Evolutionary conservation across 1,140 invertebrate genomes (phyloP), one percentile per base, ranked within the genome.

Genomic region (Cryptotermes secundus): DNA sequence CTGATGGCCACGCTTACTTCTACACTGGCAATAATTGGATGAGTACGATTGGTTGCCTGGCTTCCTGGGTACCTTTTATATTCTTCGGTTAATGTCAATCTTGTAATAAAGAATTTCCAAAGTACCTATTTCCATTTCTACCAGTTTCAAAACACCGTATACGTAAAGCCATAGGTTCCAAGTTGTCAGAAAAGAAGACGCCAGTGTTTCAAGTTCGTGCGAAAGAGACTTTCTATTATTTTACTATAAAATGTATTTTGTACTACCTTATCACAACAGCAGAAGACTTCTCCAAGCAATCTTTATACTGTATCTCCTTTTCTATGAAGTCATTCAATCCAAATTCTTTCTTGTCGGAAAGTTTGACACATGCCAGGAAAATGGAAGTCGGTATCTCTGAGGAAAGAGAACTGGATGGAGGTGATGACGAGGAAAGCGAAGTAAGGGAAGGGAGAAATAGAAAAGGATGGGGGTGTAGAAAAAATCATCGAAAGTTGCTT

Each of bases 341-440:
- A 82, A 49, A 45, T 82, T 82, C 81, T 82, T 82, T 82, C 81
- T 82, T 82, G 35, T 82, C 81, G 45, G 45, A 82, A 82, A 82
- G 36, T 82, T 82, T 82, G 81, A 82, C 81, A 82, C 45, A 82
- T 4, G 59, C 59, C 59, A 72, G 59, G 59, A 72, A 72, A 72
- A 72, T 72, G 26, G 59, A 72, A 72, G 59, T 72, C 59, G 59
- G 59, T 72, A 72, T 72, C 59, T 72, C 26, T 72, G 59, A 72
- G 31, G 59, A 26, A 72, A 49, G 45, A 49, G 45, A 3, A 72
- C 59, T 72, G 26, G 59, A 31, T 72, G 26, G 59, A 72, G 26
- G 59, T 72, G 59, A 26, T 72, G 59, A 72, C 59, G 59, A 72
- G n/a, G 59, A 72, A 72, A 31, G 26, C n/a, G n/a, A 31, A 31